Evolutionary conservation across 2,113 vertebrate genomes (phyloP).

Genomic region (Isurus oxyrinchus): DNA sequence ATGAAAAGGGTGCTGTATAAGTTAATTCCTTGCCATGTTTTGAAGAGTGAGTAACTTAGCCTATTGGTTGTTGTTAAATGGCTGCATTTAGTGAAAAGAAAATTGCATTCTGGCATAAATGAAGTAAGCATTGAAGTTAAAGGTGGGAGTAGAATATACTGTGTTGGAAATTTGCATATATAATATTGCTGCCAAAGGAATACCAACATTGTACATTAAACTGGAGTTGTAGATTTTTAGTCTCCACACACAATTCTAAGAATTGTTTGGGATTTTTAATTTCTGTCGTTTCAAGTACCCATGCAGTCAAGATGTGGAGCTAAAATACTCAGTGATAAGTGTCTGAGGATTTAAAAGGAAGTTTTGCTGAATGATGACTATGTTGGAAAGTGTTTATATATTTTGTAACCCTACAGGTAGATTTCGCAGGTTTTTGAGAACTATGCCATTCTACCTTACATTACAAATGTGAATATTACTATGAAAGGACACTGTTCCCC

Average conservation of each 20-base stretch:
- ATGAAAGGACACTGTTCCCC: neutral
- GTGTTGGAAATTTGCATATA: neutral
- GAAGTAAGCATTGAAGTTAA: neutral
- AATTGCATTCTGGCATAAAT: neutral
- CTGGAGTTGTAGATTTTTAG: neutral
- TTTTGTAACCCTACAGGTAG: neutral
- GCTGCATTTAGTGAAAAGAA: conserved; percentile 13
- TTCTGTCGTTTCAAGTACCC: neutral
- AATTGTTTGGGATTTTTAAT: neutral
- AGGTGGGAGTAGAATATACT: neutral
- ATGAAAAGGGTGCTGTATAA: conserved; percentile 57
- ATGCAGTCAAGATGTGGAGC: neutral
- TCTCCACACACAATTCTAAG: neutral
- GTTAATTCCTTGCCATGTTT: conserved; percentile 95
- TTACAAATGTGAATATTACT: neutral
- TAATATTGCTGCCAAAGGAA: neutral
- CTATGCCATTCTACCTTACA: neutral
- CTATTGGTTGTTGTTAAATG: conserved; percentile 56
- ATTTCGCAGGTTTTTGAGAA: neutral
- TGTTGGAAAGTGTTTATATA: neutral
- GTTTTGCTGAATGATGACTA: neutral
- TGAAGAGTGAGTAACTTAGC: conserved; percentile 98
- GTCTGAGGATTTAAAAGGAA: neutral
- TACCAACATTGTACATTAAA: neutral
- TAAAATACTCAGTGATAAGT: neutral